phyloP scores from a whole-genome alignment of 2,888 invertebrate species.

The Rhyacophila evoluta region DNA sequence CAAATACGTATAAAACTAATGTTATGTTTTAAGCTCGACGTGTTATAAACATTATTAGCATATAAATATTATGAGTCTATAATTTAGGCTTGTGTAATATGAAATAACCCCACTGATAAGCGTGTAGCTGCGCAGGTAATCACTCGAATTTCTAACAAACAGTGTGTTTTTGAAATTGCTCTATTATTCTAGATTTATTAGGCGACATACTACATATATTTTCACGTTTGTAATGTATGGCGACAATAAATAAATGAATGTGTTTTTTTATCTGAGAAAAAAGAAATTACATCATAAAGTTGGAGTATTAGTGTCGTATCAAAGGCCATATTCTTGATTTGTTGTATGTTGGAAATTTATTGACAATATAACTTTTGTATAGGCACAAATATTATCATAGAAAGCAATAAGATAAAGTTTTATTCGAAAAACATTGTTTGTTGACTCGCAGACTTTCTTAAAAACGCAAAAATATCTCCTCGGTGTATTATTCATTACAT shows the following conservation, averaged over 20 bases:
- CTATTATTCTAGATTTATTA: background rate
- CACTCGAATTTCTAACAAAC: background rate
- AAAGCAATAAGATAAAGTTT: constrained; percentile 1
- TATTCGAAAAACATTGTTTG: background rate
- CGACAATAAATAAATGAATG: constrained; percentile 18
- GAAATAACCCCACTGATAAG: too few species aligned
- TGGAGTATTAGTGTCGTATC: constrained; percentile 7
- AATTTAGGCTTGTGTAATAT: too few species aligned
- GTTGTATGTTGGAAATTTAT: constrained; percentile 5
- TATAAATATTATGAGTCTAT: too few species aligned
- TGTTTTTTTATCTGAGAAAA: constrained; percentile 20
- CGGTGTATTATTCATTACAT: too few species aligned
- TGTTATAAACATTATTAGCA: too few species aligned
- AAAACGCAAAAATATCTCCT: too few species aligned
- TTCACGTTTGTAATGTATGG: background rate
- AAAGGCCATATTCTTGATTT: constrained; percentile 17
- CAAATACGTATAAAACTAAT: too few species aligned
- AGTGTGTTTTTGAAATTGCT: constrained; percentile 1
- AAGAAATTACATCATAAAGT: background rate
- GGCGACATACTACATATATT: background rate
- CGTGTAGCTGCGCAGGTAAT: too few species aligned
- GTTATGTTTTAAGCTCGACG: too few species aligned
- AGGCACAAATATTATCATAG: background rate
- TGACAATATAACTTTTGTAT: background rate
- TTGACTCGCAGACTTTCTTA: too few species aligned